Evolutionary conservation across 2,113 vertebrate species (phyloP), one percentile per base, ranked within the genome.

Genomic region (Tautogolabrus adspersus): DNA sequence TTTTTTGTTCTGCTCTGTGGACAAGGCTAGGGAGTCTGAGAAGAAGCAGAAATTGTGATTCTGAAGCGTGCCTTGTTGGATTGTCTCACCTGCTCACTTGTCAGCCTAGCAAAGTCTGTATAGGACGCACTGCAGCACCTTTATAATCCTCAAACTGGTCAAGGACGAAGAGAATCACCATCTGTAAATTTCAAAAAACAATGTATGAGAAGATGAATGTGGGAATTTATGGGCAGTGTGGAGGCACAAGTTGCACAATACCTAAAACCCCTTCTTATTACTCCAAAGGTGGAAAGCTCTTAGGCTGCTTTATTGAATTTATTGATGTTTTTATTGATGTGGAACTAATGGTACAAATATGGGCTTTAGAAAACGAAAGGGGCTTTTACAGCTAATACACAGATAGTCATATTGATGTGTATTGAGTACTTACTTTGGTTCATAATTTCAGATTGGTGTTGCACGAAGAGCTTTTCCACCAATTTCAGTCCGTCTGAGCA

Each of bases 61-160:
- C 55, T 70, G 57, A 81, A 78, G 52, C 2, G 0, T 56, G 46
- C 13, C 65, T 55, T 15, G 59, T 61, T 75, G 63, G 49, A 34
- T 58, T 6, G 9, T 54, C 22, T 88, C 68, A 83, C 79, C 82
- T 79, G 77, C 47, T 75, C 65, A 69, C 62, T 66, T 26, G 64
- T 79, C 62, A 57, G 26, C 60, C 55, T 64, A 79, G 79, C 57
- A 22, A 70, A 44, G 66, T 76, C 56, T 81, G 55, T 21, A 52
- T 15, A 60, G 87, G 87, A 76, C 16, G 40, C 70, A 87, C 73
- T 70, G 79, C 73, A 72, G 65, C 75, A 82, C 77, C 72, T 77
- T 66, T 66, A 76, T 52, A 62, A 82, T 40, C 46, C 52, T 65
- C 63, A 61, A 23, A 65, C 42, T 19, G 61, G 47, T 72, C 51